phyloP scores from a whole-genome alignment of 2,888 invertebrate species.

The Oscheius sp. region DNA sequence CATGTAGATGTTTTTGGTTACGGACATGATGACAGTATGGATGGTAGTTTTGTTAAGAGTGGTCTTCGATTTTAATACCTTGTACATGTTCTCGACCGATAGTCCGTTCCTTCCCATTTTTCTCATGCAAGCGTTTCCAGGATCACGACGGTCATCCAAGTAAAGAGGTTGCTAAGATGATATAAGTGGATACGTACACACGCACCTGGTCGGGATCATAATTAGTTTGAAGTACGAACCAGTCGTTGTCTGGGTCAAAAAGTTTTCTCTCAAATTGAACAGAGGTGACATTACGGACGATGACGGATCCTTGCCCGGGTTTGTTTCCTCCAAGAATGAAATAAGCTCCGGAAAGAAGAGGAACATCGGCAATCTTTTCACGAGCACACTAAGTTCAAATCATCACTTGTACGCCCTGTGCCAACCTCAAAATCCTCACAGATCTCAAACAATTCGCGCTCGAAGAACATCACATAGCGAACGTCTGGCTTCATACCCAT shows the following conservation, averaged over 20 bases:
- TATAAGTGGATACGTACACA: neutral
- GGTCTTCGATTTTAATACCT: constrained; percentile 63
- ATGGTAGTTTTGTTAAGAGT: constrained; percentile 57
- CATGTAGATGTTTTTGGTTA: constrained; percentile 47
- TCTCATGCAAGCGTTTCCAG: constrained; percentile 74
- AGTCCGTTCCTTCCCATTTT: constrained; percentile 69
- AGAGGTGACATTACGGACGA: constrained; percentile 54
- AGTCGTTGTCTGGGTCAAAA: constrained; percentile 51
- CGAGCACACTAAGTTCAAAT: constrained; percentile 48
- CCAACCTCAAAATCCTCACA: constrained; percentile 44
- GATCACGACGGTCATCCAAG: constrained; percentile 74
- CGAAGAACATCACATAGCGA: constrained; percentile 61
- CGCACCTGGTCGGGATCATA: constrained; percentile 57
- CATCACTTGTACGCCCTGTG: neutral
- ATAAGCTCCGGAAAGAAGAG: constrained; percentile 55
- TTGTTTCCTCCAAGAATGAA: constrained; percentile 48
- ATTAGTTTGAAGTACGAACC: constrained; percentile 61
- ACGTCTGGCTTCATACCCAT: constrained; percentile 43
- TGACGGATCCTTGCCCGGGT: constrained; percentile 50
- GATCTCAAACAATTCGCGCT: constrained; percentile 54
- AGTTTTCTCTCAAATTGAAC: constrained; percentile 50
- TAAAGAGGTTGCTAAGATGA: constrained; percentile 66
- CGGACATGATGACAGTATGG: constrained; percentile 56
- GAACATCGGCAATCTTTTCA: constrained; percentile 42
- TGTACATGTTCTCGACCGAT: constrained; percentile 71